Evolutionary conservation across 2,888 invertebrate species (phyloP).

Genomic region (Drosophila antonietae): DNA sequence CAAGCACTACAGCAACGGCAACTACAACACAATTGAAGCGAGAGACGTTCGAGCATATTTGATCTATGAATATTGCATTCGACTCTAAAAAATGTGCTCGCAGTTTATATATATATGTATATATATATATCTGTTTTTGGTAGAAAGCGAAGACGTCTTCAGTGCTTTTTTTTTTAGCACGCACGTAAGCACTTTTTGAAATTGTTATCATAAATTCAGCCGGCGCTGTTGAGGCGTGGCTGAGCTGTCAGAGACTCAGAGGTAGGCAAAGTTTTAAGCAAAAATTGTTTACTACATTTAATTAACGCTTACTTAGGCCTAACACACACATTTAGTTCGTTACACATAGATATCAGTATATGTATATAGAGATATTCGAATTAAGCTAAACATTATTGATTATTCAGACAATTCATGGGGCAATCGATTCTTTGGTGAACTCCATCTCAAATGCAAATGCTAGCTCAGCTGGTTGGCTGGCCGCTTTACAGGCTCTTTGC

Average conservation of each 20-base stretch:
- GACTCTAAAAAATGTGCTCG: constrained; percentile 45
- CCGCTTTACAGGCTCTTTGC: constrained; percentile 73
- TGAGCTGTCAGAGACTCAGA: constrained; percentile 1
- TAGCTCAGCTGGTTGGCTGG: constrained; percentile 50
- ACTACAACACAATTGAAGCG: constrained; percentile 39
- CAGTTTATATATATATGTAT: constrained; percentile 4
- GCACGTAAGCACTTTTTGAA: constrained; percentile 70
- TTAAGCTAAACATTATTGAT: constrained; percentile 70
- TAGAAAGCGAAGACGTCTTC: constrained; percentile 61
- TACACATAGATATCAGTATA: constrained; percentile 49
- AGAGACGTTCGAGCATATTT: constrained; percentile 47
- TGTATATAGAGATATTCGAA: constrained; percentile 49
- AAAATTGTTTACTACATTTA: constrained; percentile 66
- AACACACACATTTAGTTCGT: constrained; percentile 78
- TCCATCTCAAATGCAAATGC: constrained; percentile 58
- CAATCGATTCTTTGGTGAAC: constrained; percentile 73
- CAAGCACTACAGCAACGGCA: constrained; percentile 47
- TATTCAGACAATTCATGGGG: constrained; percentile 70
- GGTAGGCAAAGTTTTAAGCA: constrained; percentile 44
- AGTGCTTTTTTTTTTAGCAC: constrained; percentile 64
- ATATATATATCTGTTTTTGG: constrained; percentile 17
- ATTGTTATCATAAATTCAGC: constrained; percentile 69
- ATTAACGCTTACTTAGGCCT: constrained; percentile 75
- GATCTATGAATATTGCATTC: constrained; percentile 73
- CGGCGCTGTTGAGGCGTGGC: constrained; percentile 44